Conservation (phyloP, 1,140 invertebrate species). For the Caenorhabditis remanei region DNA sequence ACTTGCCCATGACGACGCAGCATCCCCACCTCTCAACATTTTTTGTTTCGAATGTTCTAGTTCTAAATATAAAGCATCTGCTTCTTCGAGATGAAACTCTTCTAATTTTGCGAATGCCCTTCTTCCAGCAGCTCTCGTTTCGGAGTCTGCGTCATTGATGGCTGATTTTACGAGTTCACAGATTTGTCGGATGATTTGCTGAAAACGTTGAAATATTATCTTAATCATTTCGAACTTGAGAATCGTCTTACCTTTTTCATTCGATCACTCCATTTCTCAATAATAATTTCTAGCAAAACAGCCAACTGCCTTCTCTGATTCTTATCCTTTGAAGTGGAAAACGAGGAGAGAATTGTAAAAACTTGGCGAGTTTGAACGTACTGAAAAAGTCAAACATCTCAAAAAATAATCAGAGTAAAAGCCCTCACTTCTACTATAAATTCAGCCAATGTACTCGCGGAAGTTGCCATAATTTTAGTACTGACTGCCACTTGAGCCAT, state of each 20-base stretch:
- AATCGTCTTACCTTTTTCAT: background rate
- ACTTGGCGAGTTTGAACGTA: slow-evolving; percentile 39
- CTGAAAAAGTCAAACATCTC: background rate
- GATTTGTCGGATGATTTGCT: slow-evolving; percentile 44
- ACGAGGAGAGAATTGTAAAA: slow-evolving; percentile 29
- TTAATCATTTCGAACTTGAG: no score
- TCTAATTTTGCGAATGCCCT: slow-evolving; percentile 23
- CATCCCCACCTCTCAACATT: slow-evolving; percentile 44
- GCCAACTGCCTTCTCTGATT: slow-evolving; percentile 9
- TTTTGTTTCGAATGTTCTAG: slow-evolving; percentile 36
- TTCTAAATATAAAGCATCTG: background rate
- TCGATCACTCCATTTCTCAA: slow-evolving; percentile 33
- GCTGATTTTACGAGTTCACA: slow-evolving; percentile 42
- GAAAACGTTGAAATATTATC: background rate
- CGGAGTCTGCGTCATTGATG: slow-evolving; percentile 22
- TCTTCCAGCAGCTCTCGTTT: slow-evolving; percentile 18
- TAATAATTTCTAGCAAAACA: slow-evolving; percentile 31
- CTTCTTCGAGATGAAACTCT: slow-evolving; percentile 22
- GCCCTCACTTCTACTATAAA: slow-evolving; percentile 39
- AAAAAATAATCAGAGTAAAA: background rate
- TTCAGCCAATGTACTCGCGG: slow-evolving; percentile 30
- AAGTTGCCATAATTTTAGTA: slow-evolving; percentile 50
- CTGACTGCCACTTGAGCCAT: slow-evolving; percentile 40
- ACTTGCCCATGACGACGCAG: slow-evolving; percentile 44
- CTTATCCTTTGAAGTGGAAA: slow-evolving; percentile 38